Base-by-base conservation (phyloP, 2,113 vertebrate genomes). In the Eulemur macaco region DNA sequence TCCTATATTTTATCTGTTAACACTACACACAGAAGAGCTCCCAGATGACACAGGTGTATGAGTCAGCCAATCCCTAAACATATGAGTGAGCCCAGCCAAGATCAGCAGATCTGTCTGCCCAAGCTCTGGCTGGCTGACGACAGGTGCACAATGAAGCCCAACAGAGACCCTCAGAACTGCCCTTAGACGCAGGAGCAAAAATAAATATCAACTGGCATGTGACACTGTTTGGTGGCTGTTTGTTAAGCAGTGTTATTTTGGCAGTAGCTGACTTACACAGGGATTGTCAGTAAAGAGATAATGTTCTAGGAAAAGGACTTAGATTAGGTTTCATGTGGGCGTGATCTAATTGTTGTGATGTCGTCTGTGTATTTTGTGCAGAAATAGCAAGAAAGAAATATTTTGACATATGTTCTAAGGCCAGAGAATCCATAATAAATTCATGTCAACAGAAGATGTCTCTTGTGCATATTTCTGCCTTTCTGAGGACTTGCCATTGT, bases 331-430 rank as follows among this genome's bases (percentile, higher is more conserved):
- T 86, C 56, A n/a, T 12, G 42, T 64, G n/a, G 80, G 14, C 23
- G n/a, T 23, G 7, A 15, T 68, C 64, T 81, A 69, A 78, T 45
- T 31, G 31, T 29, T 39, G 25, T 86, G 69, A 68, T n/a, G 4
- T 6, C 29, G 23, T 52, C 42, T 76, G 12, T 23, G 7, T n/a
- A 58, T 34, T 34, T 34, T 68, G 21, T 92, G 56, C 52, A 89
- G 68, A 68, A 93, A 83, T 37, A 47, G 31, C 63, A 80, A 77
- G 92, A 92, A 77, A 95, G 42, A 80, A 90, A 37, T 45, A 37
- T 73, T 31, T 18, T 9, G 21, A 82, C 15, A 27, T 73, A 37
- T 0, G 9, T 66, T 64, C 37, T 10, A 45, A 60, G 54, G 20
- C 37, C 64, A 73, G 60, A 71, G 50, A 76, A 71, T 39, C 68